Base-by-base conservation (phyloP, 2,888 invertebrate genomes). In the Deilephila porcellus region DNA sequence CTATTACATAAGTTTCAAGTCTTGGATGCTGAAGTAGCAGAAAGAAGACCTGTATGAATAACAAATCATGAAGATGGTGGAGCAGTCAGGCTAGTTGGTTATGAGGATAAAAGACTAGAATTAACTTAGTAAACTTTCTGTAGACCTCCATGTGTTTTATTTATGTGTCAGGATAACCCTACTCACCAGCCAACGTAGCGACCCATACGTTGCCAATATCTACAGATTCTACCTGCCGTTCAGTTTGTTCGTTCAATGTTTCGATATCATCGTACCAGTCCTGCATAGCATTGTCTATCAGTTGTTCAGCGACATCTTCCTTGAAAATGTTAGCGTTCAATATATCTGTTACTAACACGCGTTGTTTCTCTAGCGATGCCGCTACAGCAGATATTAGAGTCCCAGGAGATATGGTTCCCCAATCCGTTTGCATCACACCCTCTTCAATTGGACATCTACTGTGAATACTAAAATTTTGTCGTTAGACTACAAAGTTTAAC, bases 391-490 rank as follows among this genome's bases (percentile, higher is more conserved):
- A 93, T 74, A 96, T 93, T 11, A 97, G 82, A 3, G 95, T 95
- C 0, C 96, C 96, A 0, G 95, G 93, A 6, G 96, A 91, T 76
- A 96, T 85, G 0, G 96, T 94, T 3, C 96, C 96, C 94, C 95
- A 97, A 4, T 93, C 90, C 0, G 96, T 96, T 83, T 95, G 93
- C 14, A 97, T 90, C 0, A 96, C 96, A 1, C 97, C 97, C 56
- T 95, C 93, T 91, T 97, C 97, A 75, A 96, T 92, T 0, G 97
- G 96, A 83, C 97, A 97, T 79, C 94, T 86, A 80, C 95, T 95
- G 72, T 84, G 81, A 34, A 90, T 83, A 79, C 94, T 94, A 82
- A 56, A 75, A 74, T 34, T 29, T 45, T 45, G 8, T 45, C 14
- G 45, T 45, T 45, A 45, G 45, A 45, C 45, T 14, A 45, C 45